Evolutionary conservation across 1,140 invertebrate species (phyloP), one percentile per base, ranked within the genome.

Genomic region (Adoxophyes honmai): DNA sequence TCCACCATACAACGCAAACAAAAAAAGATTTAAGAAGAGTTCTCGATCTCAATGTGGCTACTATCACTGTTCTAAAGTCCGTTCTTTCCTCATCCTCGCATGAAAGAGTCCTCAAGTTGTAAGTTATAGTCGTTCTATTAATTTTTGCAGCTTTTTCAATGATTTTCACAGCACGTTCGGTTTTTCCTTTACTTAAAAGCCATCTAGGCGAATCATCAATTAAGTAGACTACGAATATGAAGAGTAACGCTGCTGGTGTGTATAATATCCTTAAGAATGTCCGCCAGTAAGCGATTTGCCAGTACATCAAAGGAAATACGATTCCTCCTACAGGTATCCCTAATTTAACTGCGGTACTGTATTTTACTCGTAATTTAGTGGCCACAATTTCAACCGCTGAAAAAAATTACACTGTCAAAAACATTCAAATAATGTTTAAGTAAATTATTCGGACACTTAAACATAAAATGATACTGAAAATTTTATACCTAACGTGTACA

Each of bases 1-100:
- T 90, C 94, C 93, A 96, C 86, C 91, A 94, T 59, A 93, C 90
- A 9, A 91, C 91, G 57, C 93, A 93, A 9, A 92, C 91, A 0
- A 93, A 74, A 16, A 79, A 75, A 57, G 81, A 62, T 34, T 62
- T 62, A 7, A 79, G 62, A 18, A 87, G 54, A 4, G 60, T 58
- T 14, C 53, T 72, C 0, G 82, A 87, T 8, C 53, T 59, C 38
- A 87, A 78, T 4, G 81, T 87, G 5, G 60, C 59, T 52, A 62
- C 66, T 13, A 87, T 33, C 3, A 78, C 34, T 6, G 67, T 34
- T 4, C 52, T 13, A 5, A 73, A 75, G 6, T 48, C 57, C 1
- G 66, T 33, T 8, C 39, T 56, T 11, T 63, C 51, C 0, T 66
- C 63, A n/a, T 62, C 57, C 57, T 81, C 73, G 44, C 42, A 71